phyloP scores from a whole-genome alignment of 2,888 invertebrate genomes.

The Colostygia pectinataria region DNA sequence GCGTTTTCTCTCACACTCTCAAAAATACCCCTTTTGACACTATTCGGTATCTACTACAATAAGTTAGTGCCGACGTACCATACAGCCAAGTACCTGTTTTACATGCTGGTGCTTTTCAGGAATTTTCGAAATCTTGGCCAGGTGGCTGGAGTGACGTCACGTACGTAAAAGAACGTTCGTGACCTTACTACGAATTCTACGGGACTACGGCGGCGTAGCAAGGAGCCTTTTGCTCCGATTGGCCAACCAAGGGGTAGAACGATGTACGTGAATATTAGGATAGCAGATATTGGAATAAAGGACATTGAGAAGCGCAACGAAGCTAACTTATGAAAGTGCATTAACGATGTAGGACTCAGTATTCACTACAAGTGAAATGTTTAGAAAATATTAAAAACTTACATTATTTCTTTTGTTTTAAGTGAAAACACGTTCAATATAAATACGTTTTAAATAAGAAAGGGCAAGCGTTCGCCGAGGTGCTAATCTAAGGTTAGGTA shows the following conservation, averaged over 20 bases:
- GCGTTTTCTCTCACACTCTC: too few species aligned
- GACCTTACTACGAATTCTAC: conserved; percentile 21
- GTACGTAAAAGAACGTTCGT: conserved; percentile 20
- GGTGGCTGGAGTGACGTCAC: conserved; percentile 43
- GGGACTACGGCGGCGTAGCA: conserved; percentile 45
- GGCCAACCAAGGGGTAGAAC: conserved; percentile 29
- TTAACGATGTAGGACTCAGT: too few species aligned
- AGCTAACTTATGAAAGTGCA: too few species aligned
- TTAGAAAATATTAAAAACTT: too few species aligned
- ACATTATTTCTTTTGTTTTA: too few species aligned
- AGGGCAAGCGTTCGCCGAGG: too few species aligned
- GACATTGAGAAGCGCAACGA: conserved; percentile 2
- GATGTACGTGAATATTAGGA: conserved; percentile 26
- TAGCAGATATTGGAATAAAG: conserved; percentile 12
- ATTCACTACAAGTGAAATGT: too few species aligned
- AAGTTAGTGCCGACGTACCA: conserved; percentile 30
- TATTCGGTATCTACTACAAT: too few species aligned
- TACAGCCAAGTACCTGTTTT: conserved; percentile 43
- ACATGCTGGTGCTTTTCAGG: conserved; percentile 48
- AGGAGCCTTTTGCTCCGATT: conserved; percentile 46
- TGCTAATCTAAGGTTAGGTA: too few species aligned
- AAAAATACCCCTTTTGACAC: too few species aligned
- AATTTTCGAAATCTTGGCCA: conserved; percentile 39
- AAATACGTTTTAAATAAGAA: too few species aligned
- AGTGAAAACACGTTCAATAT: too few species aligned